These are phyloP conservation scores for Ptychobarbus kaznakovi DNA, from an alignment of 2,797 vertebrate genomes.

Conservation along the genomic window DNA sequence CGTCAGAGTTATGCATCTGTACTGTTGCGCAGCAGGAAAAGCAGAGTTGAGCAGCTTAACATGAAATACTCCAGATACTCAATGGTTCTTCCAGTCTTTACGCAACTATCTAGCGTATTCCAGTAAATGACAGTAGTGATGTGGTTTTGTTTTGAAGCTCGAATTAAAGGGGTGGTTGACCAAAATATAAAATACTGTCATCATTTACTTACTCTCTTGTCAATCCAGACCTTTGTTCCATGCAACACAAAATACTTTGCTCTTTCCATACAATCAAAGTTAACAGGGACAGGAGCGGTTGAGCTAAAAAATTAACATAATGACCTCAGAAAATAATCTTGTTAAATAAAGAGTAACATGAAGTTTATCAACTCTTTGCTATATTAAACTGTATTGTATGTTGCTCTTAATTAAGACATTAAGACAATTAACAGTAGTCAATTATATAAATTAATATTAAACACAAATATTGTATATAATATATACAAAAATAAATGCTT, in stretches of 20 bases:
- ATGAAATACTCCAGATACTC: constrained; percentile 47
- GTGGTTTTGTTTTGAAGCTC: constrained; percentile 23
- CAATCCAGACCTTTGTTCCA: background rate
- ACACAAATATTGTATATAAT: background rate
- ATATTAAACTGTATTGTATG: background rate
- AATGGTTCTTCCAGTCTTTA: constrained; percentile 16
- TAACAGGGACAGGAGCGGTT: background rate
- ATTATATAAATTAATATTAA: background rate
- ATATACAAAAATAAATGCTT: background rate
- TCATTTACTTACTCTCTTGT: background rate
- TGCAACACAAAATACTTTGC: background rate
- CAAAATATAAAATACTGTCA: background rate
- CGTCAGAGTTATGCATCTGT: constrained; percentile 47
- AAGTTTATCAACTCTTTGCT: background rate
- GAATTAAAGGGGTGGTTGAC: background rate
- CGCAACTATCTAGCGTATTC: constrained; percentile 34
- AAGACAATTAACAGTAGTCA: background rate
- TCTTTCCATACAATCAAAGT: background rate
- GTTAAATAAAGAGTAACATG: background rate
- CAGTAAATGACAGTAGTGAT: background rate
- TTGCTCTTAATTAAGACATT: background rate
- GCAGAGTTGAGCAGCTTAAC: constrained; percentile 50
- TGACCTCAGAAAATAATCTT: background rate
- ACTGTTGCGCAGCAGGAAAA: constrained; percentile 66
- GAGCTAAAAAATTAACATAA: background rate